Conservation (phyloP, 2,113 vertebrate species). For the Nothocercus julius region DNA sequence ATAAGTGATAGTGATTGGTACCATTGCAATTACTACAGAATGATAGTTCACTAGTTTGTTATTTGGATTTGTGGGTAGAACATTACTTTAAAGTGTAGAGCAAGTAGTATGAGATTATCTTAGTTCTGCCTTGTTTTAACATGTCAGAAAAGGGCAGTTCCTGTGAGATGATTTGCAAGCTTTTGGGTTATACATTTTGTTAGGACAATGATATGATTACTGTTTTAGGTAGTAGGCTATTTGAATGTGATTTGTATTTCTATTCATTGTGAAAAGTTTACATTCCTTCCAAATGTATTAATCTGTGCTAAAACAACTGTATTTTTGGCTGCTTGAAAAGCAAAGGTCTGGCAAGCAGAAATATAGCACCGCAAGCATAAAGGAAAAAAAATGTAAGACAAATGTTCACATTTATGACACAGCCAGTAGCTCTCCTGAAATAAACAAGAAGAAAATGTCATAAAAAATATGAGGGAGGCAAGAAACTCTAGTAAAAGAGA, state of each 20-base stretch:
- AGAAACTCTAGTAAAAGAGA: neutral
- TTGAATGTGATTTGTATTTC: conserved; percentile 72
- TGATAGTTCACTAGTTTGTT: conserved; percentile 56
- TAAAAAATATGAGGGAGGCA: neutral
- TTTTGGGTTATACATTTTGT: conserved; percentile 63
- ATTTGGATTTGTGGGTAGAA: conserved; percentile 55
- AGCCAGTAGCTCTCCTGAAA: conserved; percentile 30
- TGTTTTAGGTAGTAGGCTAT: conserved; percentile 55
- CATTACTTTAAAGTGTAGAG: conserved; percentile 47
- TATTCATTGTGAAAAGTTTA: conserved; percentile 52
- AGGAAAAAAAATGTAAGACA: conserved; percentile 48
- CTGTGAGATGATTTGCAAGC: conserved; percentile 62
- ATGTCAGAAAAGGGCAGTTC: conserved; percentile 66
- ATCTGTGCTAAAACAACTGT: conserved; percentile 52
- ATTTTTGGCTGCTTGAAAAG: conserved; percentile 49
- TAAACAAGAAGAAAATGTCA: conserved; percentile 33
- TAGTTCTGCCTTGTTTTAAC: conserved; percentile 70
- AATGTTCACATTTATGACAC: conserved; percentile 56
- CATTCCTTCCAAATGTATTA: conserved; percentile 49
- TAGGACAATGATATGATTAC: conserved; percentile 55
- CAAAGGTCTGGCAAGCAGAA: conserved; percentile 1
- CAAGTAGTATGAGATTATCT: conserved; percentile 60
- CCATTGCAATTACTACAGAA: conserved; percentile 42
- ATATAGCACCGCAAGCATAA: neutral
- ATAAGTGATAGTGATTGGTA: conserved; percentile 68